These are phyloP conservation scores for Pseudorhombus dupliciocellatus DNA, from an alignment of 2,113 vertebrate species.

Conservation along the genomic window DNA sequence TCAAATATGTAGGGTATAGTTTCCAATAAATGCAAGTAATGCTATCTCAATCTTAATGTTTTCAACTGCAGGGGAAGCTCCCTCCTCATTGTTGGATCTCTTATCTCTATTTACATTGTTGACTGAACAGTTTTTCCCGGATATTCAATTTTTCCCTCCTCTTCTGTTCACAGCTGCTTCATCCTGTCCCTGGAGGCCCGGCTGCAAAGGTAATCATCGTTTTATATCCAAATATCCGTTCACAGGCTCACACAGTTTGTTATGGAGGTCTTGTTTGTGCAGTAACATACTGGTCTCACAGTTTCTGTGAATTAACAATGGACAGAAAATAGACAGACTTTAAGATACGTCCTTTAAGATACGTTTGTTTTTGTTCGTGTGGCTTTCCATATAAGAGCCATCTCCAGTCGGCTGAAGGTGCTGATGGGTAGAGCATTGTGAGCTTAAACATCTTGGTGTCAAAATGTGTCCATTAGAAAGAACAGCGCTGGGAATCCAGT, in stretches of 20 bases:
- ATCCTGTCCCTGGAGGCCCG: neutral
- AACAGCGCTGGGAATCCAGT: conserved; percentile 25
- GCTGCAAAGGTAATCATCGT: conserved; percentile 14
- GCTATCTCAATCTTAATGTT: neutral
- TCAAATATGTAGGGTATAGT: no score
- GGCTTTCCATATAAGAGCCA: no score
- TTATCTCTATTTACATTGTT: neutral
- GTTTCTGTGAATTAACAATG: no score
- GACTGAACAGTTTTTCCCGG: conserved; percentile 15
- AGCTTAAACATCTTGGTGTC: neutral
- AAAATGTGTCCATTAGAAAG: conserved; percentile 10
- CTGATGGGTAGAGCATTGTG: neutral
- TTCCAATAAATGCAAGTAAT: no score
- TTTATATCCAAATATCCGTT: conserved; percentile 10
- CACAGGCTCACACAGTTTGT: neutral
- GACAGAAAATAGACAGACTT: no score
- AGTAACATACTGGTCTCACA: no score
- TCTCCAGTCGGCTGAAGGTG: neutral
- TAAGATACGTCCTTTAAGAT: no score
- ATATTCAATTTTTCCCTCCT: conserved; percentile 6
- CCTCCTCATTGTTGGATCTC: neutral
- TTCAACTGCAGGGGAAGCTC: neutral
- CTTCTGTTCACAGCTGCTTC: conserved; percentile 7
- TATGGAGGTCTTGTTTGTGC: no score
- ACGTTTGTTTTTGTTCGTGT: neutral